Evolutionary conservation across 2,888 invertebrate species (phyloP), one percentile per base, ranked within the genome.

Genomic region (Leptodirus hochenwartii): DNA sequence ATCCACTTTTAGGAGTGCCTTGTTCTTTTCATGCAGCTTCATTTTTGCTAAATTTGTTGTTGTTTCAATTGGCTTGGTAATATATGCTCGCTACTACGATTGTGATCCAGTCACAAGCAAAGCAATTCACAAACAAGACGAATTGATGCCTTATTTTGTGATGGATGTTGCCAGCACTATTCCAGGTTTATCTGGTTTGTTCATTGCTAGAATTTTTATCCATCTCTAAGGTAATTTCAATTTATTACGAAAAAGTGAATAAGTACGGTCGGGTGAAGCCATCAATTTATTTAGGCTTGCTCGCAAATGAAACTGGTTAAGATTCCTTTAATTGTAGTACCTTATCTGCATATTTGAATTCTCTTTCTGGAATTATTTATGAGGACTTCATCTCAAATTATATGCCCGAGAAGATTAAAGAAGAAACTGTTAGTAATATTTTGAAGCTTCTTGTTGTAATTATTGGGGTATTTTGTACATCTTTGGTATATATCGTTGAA

Each of bases 101-200:
- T 73, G 73, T 36, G 73, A 73, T 49, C 72, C 72, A 1, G 42
- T 69, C 2, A 45, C 59, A n/a, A 58, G 65, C 4, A 61, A 65
- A 25, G 62, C 59, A 36, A 62, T 66, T 23, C 54, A 54, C 17
- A 59, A 57, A 45, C 56, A 59, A 39, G 66, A 66, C 44, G 61
- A 65, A 36, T 34, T 46, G 5, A 58, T 78, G 2, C 76, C 78
- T 1, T 66, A 68, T 41, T 78, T 71, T 42, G 63, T 78, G 4
- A 71, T 76, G 60, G 70, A 72, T 39, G 54, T 70, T 12, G 61
- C 75, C 0, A 52, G 56, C 1, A 54, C 63, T 47, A 60, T 71
- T 40, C 69, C 69, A 9, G 77, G 78, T 1, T 59, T 79, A 24
- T 68, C 75, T 16, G 79, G 78, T 2, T 58, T 78, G 25, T 78